Conservation (phyloP, 2,888 invertebrate species). For the Dyspetes luteomarginatus region DNA sequence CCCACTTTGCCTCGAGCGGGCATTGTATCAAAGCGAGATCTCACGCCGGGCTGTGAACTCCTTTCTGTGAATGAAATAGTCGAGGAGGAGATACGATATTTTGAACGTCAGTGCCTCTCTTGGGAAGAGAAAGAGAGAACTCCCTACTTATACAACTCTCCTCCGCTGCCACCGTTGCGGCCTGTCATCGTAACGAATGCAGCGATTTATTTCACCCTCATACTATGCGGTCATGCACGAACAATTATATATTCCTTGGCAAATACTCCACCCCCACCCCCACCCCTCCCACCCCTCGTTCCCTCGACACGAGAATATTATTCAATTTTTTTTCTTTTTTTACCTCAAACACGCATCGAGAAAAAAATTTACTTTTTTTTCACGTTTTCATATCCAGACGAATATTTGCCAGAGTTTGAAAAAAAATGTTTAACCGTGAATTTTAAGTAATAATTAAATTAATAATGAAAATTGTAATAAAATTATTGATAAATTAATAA, state of each 20-base stretch:
- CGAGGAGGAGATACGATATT: conserved; percentile 56
- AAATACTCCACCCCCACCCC: conserved; percentile 36
- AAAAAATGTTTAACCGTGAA: too few relatives aligned
- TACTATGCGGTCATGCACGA: conserved; percentile 47
- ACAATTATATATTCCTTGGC: conserved; percentile 53
- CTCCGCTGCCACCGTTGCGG: conserved; percentile 7
- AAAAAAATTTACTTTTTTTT: conserved; percentile 5
- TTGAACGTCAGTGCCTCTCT: conserved; percentile 41
- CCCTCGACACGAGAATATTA: conserved; percentile 9
- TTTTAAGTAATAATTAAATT: too few relatives aligned
- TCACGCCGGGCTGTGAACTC: conserved; percentile 71
- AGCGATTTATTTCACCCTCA: conserved; percentile 44
- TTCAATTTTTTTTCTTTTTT: neutral
- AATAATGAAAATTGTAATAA: neutral
- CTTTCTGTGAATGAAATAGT: conserved; percentile 65
- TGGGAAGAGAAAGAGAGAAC: neutral
- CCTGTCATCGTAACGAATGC: conserved; percentile 63
- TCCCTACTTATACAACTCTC: neutral
- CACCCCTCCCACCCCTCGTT: neutral
- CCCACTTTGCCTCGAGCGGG: conserved; percentile 71
- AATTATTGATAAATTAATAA: too few relatives aligned
- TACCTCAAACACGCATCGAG: neutral
- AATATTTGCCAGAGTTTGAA: neutral
- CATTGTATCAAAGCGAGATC: conserved; percentile 73
- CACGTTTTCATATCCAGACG: neutral